phyloP scores from a whole-genome alignment of 1,140 invertebrate genomes.

The Asobara japonica region DNA sequence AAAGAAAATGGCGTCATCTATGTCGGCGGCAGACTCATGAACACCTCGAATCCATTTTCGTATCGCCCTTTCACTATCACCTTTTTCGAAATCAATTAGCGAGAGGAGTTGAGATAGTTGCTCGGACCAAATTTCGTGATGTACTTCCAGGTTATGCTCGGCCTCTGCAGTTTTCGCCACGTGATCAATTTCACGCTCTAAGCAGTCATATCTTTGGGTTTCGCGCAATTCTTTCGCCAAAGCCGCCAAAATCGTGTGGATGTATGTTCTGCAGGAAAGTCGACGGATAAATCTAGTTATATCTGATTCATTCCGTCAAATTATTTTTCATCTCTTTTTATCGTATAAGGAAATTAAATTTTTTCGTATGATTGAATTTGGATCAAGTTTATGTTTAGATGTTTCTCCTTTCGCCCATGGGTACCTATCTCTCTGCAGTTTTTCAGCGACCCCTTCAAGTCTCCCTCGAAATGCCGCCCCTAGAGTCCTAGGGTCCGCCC shows the following conservation, averaged over 20 bases:
- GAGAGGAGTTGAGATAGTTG: slow-evolving; percentile 36
- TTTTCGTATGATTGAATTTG: too few relatives aligned
- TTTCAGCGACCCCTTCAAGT: slow-evolving; percentile 38
- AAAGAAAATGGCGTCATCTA: slow-evolving; percentile 36
- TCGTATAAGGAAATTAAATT: too few relatives aligned
- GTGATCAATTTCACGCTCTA: slow-evolving; percentile 46
- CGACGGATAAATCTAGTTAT: slow-evolving; percentile 21
- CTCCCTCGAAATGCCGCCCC: too few relatives aligned
- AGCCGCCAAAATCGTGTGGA: slow-evolving; percentile 42
- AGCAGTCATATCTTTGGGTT: slow-evolving; percentile 38
- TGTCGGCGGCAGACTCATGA: slow-evolving; percentile 25
- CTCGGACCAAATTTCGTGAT: slow-evolving; percentile 43
- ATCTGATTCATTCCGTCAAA: too few relatives aligned
- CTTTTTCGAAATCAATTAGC: slow-evolving; percentile 39
- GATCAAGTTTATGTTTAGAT: background rate
- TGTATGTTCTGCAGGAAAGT: slow-evolving; percentile 40
- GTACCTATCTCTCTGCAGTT: slow-evolving; percentile 52
- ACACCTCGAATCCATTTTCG: slow-evolving; percentile 21
- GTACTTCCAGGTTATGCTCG: slow-evolving; percentile 43
- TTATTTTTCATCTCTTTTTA: too few relatives aligned
- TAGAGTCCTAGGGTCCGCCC: slow-evolving; percentile 35
- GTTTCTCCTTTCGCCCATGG: too few relatives aligned
- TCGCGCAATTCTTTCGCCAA: slow-evolving; percentile 40
- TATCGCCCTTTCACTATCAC: slow-evolving; percentile 22
- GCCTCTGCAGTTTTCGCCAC: slow-evolving; percentile 39